Base-by-base conservation (phyloP, 2,113 vertebrate genomes). In the Anhinga anhinga region DNA sequence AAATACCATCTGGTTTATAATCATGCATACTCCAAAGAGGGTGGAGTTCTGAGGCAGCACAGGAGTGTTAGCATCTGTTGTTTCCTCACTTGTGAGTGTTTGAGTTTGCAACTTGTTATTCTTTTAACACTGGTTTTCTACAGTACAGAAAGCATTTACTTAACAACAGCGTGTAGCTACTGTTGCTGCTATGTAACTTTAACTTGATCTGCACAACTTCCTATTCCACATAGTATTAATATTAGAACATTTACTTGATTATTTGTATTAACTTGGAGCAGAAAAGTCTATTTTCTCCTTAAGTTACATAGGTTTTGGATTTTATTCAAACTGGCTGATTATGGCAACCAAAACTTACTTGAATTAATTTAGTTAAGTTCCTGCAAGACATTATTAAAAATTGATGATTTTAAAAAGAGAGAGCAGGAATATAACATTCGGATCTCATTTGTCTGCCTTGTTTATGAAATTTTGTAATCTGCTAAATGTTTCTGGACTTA, bases 1-100 rank as follows among this genome's bases (percentile, higher is more conserved):
- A 19, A 94, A 94, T 91, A 74, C 80, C 73, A 74, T 82, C 73
- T 96, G 77, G n/a, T 95, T 89, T 93, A 22, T 93, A 91, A 56
- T 63, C 2, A 7, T 76, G 61, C 70, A 10, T 49, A 42, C 32
- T 91, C 52, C 47, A 61, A 36, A 79, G 40, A 87, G 94, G 89
- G 84, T 94, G 84, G 86, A 59, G 89, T 92, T 96, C 15, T 74
- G 86, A 94, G 73, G 56, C 86, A 93, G 81, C 47, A 25, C 15
- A 40, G 91, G 61, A 56, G 65, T 74, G 38, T 82, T 86, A 62
- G 42, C 86, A n/a, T 81, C 73, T 91, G 40, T 72, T 95, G 50
- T 90, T 96, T 95, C 45, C 30, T 10, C 8, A 1, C 67, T 90
- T 74, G 20, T 8, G 19, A 42, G 53, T 36, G 29, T 71, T 81